A percentile compares a stretch with the other conserved stretches of the same genome.
These are phyloP conservation scores for Marmota monax DNA, from an alignment of 2,113 vertebrate species.

Conservation along the genomic window DNA sequence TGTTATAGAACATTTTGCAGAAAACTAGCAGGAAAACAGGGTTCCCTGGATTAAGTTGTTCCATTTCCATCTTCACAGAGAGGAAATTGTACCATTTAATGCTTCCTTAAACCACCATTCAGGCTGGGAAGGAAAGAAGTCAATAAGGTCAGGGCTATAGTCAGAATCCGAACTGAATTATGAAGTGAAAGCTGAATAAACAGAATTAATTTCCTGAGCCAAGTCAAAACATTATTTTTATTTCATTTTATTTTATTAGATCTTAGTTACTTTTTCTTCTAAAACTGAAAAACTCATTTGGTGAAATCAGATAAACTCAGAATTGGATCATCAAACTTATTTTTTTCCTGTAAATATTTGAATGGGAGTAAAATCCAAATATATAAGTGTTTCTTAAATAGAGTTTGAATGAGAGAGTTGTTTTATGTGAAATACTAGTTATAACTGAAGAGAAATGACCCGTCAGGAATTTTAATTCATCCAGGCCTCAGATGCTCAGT, in stretches of 20 bases:
- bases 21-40: not conserved
- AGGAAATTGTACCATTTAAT: not conserved
- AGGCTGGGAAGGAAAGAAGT: not conserved
- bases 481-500: not conserved
- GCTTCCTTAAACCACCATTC: not conserved
- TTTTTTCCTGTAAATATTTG: constrained; percentile 11
- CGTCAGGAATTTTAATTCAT: not conserved
- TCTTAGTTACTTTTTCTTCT: not conserved
- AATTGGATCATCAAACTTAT: not conserved
- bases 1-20: not conserved
- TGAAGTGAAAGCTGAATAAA: not conserved
- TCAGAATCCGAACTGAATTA: not conserved
- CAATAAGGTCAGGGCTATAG: not conserved
- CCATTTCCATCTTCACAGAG: not conserved
- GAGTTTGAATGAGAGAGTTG: not conserved
- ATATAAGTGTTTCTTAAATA: not conserved
- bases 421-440: not conserved
- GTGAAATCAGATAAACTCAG: not conserved
- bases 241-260: not conserved
- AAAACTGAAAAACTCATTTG: not conserved
- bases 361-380: not conserved
- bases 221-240: constrained; percentile 13
- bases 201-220: not conserved
- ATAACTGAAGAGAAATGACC: not conserved
- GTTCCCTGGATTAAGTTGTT: not conserved